Percentiles rank a stretch among this genome's conserved stretches.
Conservation (phyloP, 2,888 invertebrate species). For the Loripinus fragilis region DNA sequence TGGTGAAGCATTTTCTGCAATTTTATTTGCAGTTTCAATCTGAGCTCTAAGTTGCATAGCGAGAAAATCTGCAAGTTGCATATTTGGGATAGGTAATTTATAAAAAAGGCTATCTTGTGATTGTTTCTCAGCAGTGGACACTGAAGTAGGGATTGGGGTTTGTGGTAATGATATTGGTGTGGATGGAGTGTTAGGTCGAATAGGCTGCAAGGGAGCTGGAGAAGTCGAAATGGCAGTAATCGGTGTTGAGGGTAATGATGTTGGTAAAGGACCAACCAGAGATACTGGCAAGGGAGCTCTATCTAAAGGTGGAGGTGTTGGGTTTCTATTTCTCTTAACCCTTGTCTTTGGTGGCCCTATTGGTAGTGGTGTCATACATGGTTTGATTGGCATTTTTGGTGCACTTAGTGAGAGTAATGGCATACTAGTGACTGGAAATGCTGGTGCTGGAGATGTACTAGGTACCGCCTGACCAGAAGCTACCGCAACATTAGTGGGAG, state of each 20-base stretch:
- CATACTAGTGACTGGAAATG: not conserved
- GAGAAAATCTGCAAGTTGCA: slow-evolving; percentile 12
- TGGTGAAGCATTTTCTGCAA: not conserved
- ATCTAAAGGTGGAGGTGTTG: not conserved
- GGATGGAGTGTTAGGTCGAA: not conserved
- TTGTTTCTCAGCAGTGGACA: not conserved
- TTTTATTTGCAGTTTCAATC: slow-evolving; percentile 7
- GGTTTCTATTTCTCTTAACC: not conserved
- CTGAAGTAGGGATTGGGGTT: no score
- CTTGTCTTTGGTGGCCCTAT: not conserved
- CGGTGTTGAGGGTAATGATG: not conserved
- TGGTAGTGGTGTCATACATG: not conserved
- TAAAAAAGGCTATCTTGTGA: not conserved
- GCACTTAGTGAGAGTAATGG: no score
- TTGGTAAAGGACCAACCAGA: no score
- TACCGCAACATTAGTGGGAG: not conserved
- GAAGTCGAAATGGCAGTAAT: not conserved
- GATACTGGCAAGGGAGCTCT: not conserved
- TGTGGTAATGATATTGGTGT: not conserved
- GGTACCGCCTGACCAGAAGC: not conserved
- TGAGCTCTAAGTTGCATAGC: slow-evolving; percentile 15
- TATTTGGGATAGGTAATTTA: not conserved
- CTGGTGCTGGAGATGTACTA: not conserved
- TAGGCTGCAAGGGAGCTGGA: not conserved
- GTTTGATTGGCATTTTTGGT: no score